Evolutionary conservation across 1,140 invertebrate species (phyloP), one percentile per base, ranked within the genome.

Genomic region (Bombus breviceps): DNA sequence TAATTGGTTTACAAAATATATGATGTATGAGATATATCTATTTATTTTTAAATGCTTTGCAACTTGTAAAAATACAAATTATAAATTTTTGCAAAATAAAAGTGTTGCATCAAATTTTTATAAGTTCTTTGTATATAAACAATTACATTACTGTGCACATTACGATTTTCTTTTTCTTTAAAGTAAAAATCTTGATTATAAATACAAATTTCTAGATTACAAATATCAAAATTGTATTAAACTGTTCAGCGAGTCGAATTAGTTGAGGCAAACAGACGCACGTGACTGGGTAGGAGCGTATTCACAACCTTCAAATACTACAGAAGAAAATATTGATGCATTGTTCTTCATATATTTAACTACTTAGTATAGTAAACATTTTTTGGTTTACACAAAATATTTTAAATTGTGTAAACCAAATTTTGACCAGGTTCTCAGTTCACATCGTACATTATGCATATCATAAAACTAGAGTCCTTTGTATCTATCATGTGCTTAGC

Each of bases 1-100:
- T 64, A 59, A 73, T 74, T 74, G 34, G 9, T 76, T 82, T 82
- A 59, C 64, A 28, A 32, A 83, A 69, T 3, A 77, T 88, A 47
- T 28, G n/a, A 43, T 57, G 85, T 59, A 39, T 82, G 32, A 80
- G 18, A 68, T 74, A 59, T 87, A 89, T 28, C 75, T 83, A 89
- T 89, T 89, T 89, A 89, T 89, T 89, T 86, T 89, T 84, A 86
- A 76, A 83, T 57, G 72, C 64, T 77, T 86, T 66, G 8, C 32
- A 83, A 81, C 62, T 81, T 81, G 25, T 75, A 79, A 73, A 86
- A 74, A 83, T 57, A 76, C 22, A 28, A 78, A 57, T 78, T 78
- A 69, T 66, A 66, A 83, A 69, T 57, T 47, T 83, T 57, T 34
- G 43, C 41, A 77, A 85, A 85, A 85, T 80, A 84, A 79, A 84